These are phyloP conservation scores for Cavia aperea DNA, from an alignment of 2,113 vertebrate genomes.

Conservation along the genomic window DNA sequence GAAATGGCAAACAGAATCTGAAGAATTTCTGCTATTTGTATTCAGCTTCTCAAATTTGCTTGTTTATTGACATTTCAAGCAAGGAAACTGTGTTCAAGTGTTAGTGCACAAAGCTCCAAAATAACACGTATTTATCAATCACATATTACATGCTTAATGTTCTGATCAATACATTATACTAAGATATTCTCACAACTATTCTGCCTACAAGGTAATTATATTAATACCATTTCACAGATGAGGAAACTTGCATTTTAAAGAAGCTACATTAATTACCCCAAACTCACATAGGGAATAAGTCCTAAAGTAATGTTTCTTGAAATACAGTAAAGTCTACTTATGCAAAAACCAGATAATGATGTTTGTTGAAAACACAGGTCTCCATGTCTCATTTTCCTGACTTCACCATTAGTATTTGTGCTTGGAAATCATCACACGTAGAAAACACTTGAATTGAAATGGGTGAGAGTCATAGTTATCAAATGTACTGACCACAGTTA, in stretches of 20 bases:
- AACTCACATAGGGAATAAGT: neutral
- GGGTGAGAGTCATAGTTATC: neutral
- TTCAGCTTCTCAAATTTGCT: neutral
- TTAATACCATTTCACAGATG: neutral
- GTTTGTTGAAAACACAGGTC: neutral
- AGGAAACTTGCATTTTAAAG: constrained; percentile 8
- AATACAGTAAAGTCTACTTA: neutral
- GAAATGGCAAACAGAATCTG: neutral
- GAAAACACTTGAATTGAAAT: neutral
- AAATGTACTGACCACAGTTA: neutral
- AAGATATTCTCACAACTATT: neutral
- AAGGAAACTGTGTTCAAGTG: neutral
- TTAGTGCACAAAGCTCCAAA: neutral
- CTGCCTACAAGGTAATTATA: neutral
- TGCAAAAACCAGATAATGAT: neutral
- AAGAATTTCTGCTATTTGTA: neutral
- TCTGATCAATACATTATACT: neutral
- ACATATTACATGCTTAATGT: neutral
- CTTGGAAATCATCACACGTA: neutral
- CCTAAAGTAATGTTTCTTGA: neutral
- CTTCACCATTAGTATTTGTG: neutral
- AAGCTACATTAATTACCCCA: neutral
- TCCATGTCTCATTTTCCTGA: neutral
- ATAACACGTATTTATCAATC: neutral
- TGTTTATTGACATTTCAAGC: neutral